Conservation (phyloP, 2,113 vertebrate species). For the Ptyas mucosa region DNA sequence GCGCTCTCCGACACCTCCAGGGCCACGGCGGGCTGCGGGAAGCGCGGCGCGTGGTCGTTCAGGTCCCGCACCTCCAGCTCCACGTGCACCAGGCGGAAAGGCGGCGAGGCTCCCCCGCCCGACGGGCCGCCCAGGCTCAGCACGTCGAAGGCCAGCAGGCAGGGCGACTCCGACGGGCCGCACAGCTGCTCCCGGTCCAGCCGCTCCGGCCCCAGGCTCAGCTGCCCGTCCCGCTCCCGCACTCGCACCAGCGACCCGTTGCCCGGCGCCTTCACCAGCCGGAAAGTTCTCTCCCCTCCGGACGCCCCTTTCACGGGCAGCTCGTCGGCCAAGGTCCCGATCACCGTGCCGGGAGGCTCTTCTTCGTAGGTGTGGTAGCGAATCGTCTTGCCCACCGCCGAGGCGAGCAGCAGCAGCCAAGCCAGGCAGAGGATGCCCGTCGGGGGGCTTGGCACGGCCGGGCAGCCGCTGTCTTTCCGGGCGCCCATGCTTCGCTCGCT, state of each 20-base stretch:
- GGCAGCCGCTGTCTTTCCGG: slow-evolving; percentile 16
- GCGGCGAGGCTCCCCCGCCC: slow-evolving; percentile 31
- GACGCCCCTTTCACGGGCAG: slow-evolving; percentile 76
- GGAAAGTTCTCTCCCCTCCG: slow-evolving; percentile 77
- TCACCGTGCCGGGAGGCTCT: slow-evolving; percentile 84
- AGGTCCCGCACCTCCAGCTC: slow-evolving; percentile 92
- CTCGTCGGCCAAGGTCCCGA: slow-evolving; percentile 91
- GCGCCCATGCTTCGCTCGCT: neutral
- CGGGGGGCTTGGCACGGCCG: neutral
- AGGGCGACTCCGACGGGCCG: slow-evolving; percentile 77
- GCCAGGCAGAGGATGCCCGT: slow-evolving; percentile 63
- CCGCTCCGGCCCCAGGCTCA: slow-evolving; percentile 43
- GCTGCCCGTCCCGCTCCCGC: neutral
- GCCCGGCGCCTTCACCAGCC: slow-evolving; percentile 65
- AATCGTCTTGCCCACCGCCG: slow-evolving; percentile 79
- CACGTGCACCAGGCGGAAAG: slow-evolving; percentile 86
- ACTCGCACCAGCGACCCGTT: neutral
- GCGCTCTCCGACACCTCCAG: slow-evolving; percentile 91
- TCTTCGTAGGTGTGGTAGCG: slow-evolving; percentile 90
- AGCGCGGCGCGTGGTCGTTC: slow-evolving; percentile 91
- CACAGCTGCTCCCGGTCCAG: slow-evolving; percentile 90
- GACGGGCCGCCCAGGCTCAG: slow-evolving; percentile 89
- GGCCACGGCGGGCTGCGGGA: slow-evolving; percentile 76
- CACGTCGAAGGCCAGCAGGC: slow-evolving; percentile 90
- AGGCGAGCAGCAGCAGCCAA: slow-evolving; percentile 58